These are phyloP conservation scores for Fregetta grallaria DNA, from an alignment of 2,113 vertebrate species.

Conservation along the genomic window DNA sequence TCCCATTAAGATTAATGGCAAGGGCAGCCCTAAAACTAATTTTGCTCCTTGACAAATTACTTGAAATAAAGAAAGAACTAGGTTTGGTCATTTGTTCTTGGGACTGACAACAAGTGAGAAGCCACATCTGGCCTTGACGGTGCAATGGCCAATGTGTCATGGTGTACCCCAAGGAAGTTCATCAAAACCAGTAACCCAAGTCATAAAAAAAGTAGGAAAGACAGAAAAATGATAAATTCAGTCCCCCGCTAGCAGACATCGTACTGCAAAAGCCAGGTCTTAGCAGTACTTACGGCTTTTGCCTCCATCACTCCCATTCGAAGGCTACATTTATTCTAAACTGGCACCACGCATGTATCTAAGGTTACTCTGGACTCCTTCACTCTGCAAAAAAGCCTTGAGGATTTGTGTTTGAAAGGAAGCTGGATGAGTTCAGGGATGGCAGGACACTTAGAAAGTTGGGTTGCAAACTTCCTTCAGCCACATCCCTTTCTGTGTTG, in stretches of 20 bases:
- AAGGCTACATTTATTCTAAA: neutral
- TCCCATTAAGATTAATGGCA: neutral
- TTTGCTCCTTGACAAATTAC: neutral
- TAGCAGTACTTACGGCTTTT: neutral
- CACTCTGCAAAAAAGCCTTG: neutral
- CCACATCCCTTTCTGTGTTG: neutral
- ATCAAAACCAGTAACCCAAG: neutral
- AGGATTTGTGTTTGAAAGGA: neutral
- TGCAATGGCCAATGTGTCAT: rapidly evolving
- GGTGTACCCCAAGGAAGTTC: neutral
- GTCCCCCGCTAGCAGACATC: rapidly evolving
- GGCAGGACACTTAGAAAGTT: neutral
- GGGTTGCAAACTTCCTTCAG: neutral
- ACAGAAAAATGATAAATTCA: neutral
- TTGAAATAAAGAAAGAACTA: neutral
- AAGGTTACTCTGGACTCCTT: neutral
- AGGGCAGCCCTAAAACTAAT: neutral
- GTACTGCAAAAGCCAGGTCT: neutral
- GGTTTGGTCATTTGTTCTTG: neutral
- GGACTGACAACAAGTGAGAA: neutral
- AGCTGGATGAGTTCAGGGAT: neutral
- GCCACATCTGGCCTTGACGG: neutral
- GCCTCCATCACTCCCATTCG: neutral
- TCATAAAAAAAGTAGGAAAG: neutral
- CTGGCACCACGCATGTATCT: neutral